phyloP scores from a whole-genome alignment of 2,797 vertebrate species.

The Argyrosomus regius region DNA sequence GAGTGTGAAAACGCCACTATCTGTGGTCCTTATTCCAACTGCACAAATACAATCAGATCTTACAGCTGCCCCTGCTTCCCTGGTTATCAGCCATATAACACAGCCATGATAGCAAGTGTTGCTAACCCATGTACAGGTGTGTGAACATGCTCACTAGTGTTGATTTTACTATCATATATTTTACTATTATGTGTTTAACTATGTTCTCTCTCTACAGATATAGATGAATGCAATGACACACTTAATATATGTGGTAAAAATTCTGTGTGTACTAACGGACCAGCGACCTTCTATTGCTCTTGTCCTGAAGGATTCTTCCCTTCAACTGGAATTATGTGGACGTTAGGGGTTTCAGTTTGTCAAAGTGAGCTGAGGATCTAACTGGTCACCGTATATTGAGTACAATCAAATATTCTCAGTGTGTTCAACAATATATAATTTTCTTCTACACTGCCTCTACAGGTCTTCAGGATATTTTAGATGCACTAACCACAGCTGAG shows the following conservation, averaged over 20 bases:
- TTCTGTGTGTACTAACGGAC: constrained; percentile 69
- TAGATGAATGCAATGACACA: constrained; percentile 73
- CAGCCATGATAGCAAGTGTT: constrained; percentile 32
- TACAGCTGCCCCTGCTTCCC: constrained; percentile 59
- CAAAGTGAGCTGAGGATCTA: constrained; percentile 56
- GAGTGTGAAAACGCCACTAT: constrained; percentile 58
- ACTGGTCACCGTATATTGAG: not conserved
- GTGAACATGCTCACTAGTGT: not conserved
- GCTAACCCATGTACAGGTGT: constrained; percentile 68
- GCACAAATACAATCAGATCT: constrained; percentile 68
- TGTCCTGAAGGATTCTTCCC: constrained; percentile 74
- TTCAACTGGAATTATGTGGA: constrained; percentile 71
- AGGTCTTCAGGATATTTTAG: constrained; percentile 58
- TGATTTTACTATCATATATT: not conserved
- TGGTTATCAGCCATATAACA: constrained; percentile 47
- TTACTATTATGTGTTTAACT: not conserved
- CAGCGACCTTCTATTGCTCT: constrained; percentile 69
- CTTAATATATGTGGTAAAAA: constrained; percentile 63
- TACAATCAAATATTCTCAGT: not conserved
- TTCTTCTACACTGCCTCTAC: not conserved
- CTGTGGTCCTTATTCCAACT: constrained; percentile 72
- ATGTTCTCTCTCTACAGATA: constrained; percentile 62
- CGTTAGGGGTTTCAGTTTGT: constrained; percentile 54
- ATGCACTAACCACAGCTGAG: constrained; percentile 32
- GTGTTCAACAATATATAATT: not conserved